Evolutionary conservation across 2,888 invertebrate species (phyloP), one percentile per base, ranked within the genome.

Genomic region (Allophyes oxyacanthae): DNA sequence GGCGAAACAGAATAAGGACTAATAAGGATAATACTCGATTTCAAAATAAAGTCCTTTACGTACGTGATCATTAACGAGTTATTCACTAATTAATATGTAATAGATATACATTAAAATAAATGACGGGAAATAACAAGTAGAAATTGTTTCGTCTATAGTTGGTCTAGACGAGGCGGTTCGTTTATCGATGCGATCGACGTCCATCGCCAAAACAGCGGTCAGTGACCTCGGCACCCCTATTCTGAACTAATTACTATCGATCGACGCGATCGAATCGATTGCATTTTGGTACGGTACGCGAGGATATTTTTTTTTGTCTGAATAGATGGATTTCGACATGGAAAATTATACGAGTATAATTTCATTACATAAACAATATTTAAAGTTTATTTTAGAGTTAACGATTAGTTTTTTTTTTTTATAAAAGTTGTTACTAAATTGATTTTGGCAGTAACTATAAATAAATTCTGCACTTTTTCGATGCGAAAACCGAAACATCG

Each of bases 161-260:
- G 49, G 79, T 79, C 81, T 81, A 79, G 78, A 80, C 74, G 61
- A 77, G 74, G 76, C 68, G 60, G 58, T 53, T 41, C 45, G 50
- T 56, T 76, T 77, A 57, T 67, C 59, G 57, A 79, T 78, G 72
- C 81, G 43, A 71, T 46, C 56, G 74, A 43, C 81, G 79, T 79
- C 9, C 75, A 62, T 44, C 44, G 45, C 85, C 76, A 73, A 75
- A 77, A 79, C 64, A 78, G 42, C 81, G 88, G 81, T 37, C 85
- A 48, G 75, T 79, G 88, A 89, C 79, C 90, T 74, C 45, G 11
- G 53, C 75, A 81, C 76, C 84, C 87, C 81, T 87, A 89, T 87
- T 88, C 88, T 78, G 82, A 33, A 66, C 45, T 67, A 73, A 78
- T 75, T 72, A 59, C 46, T 51, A 48, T 51, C 32, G 44, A 42